Evolutionary conservation across 1,140 invertebrate genomes (phyloP).

Genomic region (Ips typographus): DNA sequence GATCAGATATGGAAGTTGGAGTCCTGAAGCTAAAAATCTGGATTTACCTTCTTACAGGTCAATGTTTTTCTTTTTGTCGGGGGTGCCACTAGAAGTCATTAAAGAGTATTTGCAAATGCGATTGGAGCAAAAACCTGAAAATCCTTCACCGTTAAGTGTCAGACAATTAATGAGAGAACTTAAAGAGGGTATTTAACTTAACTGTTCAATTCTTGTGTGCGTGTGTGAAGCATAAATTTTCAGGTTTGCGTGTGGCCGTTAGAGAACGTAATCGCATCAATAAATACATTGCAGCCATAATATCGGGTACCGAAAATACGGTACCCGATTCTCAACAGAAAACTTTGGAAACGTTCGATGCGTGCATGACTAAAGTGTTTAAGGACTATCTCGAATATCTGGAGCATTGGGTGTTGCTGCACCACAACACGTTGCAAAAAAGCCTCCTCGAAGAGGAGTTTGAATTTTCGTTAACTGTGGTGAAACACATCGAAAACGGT

Average conservation of each 20-base stretch:
- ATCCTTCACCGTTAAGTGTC: conserved; percentile 82
- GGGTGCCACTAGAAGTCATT: conserved; percentile 81
- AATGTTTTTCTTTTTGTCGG: conserved; percentile 81
- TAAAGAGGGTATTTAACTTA: conserved; percentile 62
- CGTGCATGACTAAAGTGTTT: conserved; percentile 64
- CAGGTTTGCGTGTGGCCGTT: conserved; percentile 71
- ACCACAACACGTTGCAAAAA: conserved; percentile 68
- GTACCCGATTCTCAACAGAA: conserved; percentile 55
- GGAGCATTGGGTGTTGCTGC: conserved; percentile 69
- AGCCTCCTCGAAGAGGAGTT: conserved; percentile 80
- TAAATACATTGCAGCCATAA: conserved; percentile 67
- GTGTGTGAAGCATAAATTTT: background rate
- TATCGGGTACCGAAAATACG: conserved; percentile 46
- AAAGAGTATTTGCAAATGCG: conserved; percentile 84
- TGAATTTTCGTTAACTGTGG: conserved; percentile 71
- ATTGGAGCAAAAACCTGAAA: conserved; percentile 78
- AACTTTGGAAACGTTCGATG: conserved; percentile 73
- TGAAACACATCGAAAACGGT: conserved; percentile 69
- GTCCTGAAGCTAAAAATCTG: conserved; percentile 70
- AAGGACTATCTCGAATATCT: conserved; percentile 74
- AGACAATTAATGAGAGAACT: conserved; percentile 85
- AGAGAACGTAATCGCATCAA: conserved; percentile 73
- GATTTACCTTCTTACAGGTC: conserved; percentile 80
- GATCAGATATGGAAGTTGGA: conserved; percentile 75
- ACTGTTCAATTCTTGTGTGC: background rate